Conservation (phyloP, 2,113 vertebrate species). For the Mystacornis crossleyi region DNA sequence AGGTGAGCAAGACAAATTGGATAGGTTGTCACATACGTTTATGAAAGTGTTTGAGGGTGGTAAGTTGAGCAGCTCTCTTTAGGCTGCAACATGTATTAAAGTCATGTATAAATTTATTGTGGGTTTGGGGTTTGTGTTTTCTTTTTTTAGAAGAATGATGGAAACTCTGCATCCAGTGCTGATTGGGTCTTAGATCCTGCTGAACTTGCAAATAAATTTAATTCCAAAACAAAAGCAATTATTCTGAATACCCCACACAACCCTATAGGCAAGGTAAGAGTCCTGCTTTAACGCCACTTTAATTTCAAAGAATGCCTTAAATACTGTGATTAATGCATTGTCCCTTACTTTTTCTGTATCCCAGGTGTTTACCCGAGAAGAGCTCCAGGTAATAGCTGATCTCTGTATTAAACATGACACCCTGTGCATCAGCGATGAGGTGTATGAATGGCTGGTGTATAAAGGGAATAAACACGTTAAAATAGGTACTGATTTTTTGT, state of each 20-base stretch:
- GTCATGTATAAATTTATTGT: neutral
- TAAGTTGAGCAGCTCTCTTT: neutral
- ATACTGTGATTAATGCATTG: neutral
- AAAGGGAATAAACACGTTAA: slow-evolving; percentile 88
- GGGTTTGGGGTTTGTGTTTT: neutral
- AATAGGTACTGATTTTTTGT: slow-evolving; percentile 83
- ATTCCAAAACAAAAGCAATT: slow-evolving; percentile 92
- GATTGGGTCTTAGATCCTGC: slow-evolving; percentile 88
- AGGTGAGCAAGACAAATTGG: neutral
- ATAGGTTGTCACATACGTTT: neutral
- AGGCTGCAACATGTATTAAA: neutral
- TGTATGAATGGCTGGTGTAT: slow-evolving; percentile 96
- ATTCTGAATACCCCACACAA: slow-evolving; percentile 96
- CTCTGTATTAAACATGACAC: slow-evolving; percentile 91
- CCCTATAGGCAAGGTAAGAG: slow-evolving; percentile 89
- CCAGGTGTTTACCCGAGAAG: slow-evolving; percentile 88
- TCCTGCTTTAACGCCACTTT: neutral
- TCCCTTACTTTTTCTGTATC: neutral
- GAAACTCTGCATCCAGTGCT: slow-evolving; percentile 76
- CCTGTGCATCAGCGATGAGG: slow-evolving; percentile 96
- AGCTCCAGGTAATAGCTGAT: slow-evolving; percentile 90
- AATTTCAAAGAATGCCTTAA: neutral
- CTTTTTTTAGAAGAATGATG: slow-evolving; percentile 74
- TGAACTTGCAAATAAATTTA: slow-evolving; percentile 93
- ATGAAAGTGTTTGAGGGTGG: neutral